phyloP scores from a whole-genome alignment of 1,140 invertebrate species.

The Scaptomyza graminum region DNA sequence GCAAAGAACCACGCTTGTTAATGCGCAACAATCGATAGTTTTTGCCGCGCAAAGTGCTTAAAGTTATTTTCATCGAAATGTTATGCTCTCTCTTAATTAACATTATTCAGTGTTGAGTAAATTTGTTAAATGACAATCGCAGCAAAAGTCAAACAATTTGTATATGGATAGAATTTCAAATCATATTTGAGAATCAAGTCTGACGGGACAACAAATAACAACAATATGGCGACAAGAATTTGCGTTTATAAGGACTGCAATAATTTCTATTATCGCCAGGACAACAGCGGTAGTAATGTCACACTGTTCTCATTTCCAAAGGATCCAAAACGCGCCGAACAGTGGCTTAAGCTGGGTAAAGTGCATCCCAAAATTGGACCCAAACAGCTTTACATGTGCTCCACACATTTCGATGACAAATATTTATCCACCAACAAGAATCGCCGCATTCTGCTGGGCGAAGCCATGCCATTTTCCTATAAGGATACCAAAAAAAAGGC shows the following conservation, averaged over 20 bases:
- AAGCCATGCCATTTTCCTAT: conserved; percentile 63
- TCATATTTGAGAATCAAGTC: too few species aligned
- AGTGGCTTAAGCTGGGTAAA: conserved; percentile 57
- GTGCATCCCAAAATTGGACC: conserved; percentile 51
- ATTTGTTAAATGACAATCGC: background rate
- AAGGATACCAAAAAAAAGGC: background rate
- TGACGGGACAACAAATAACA: conserved; percentile 2
- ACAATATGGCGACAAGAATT: conserved; percentile 44
- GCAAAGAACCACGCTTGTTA: background rate
- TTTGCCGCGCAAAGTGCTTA: conserved; percentile 3
- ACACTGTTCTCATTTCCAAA: conserved; percentile 72
- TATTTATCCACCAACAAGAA: conserved; percentile 53
- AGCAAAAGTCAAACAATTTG: conserved; percentile 5
- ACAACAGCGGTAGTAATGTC: conserved; percentile 12
- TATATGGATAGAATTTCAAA: too few species aligned
- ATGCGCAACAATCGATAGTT: conserved; percentile 11
- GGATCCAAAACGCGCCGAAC: conserved; percentile 42
- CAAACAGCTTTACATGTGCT: conserved; percentile 59
- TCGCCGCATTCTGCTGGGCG: conserved; percentile 56
- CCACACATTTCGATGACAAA: conserved; percentile 69
- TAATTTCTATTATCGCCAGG: conserved; percentile 39
- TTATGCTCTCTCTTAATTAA: background rate
- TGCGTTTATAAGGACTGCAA: conserved; percentile 70
- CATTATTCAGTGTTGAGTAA: background rate
- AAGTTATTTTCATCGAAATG: background rate